Evolutionary conservation across 2,888 invertebrate genomes (phyloP), one percentile per base, ranked within the genome.

Genomic region (Conchocele bisecta): DNA sequence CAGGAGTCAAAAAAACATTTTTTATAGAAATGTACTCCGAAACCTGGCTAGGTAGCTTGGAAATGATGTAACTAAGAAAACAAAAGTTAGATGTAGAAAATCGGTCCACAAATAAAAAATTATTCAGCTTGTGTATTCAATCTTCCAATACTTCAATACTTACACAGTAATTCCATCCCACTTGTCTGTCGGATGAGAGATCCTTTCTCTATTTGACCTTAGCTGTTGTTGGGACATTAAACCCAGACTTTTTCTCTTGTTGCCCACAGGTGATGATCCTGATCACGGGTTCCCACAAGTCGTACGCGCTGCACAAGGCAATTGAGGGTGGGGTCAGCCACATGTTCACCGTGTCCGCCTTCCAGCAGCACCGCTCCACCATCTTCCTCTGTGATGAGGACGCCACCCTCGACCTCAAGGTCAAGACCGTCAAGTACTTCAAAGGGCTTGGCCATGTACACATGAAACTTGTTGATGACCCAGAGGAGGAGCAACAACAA

Each of bases 271-370:
- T 97, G 59, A 97, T 99, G 97, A 97, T 99, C 88, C 93, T 99
- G 63, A 98, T 99, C 74, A 99, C 98, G 28, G 99, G 99, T 35
- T 95, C 95, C 51, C 97, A 98, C 92, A 99, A 99, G 92, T 94
- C 99, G 13, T 96, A 98, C 89, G 99, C 99, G 60, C 93, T 99
- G 74, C 96, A 98, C 90, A 98, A 98, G 92, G 98, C 99, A 11
- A 96, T 99, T 86, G 99, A 99, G 92, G 97, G 98, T 91, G 99
- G 99, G 63, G 95, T 99, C 13, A 98, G 97, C 93, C 99, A 99
- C 92, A 99, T 99, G 99, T 99, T 99, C 98, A 99, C 99, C 0
- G 98, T 99, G 42, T 98, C 98, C 46, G 98, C 98, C 56, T 98
- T 99, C 93, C 99, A 91, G 79, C 97, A 97, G 91, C 99, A 99